Evolutionary conservation across 1,140 invertebrate species (phyloP), one percentile per base, ranked within the genome.

Genomic region (Drosophila busckii): DNA sequence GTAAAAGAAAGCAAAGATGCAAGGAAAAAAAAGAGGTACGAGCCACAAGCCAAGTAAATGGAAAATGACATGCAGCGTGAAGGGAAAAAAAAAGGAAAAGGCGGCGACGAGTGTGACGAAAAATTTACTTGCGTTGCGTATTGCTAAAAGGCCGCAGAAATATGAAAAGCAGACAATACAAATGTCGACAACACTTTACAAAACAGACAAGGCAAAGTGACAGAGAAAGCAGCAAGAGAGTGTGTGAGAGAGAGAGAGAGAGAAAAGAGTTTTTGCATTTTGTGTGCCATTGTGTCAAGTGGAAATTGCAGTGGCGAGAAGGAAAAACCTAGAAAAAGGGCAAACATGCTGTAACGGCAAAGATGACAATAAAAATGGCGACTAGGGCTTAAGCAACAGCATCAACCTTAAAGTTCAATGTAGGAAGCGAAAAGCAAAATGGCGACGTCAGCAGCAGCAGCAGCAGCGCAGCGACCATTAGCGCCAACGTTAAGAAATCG

Each of bases 271-370:
- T 66, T 66, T 66, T n/a, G 63, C 63, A 66, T 66, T 66, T 66
- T 66, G 63, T 66, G 63, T 66, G 63, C 63, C 61, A 66, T 66
- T 66, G 63, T 66, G 63, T 66, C 63, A 66, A 66, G 63, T 66
- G 63, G 61, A 66, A 66, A 66, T 66, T 66, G 63, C 61, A 58
- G 13, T 31, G 28, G 28, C 12, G 10, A 40, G 29, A 35, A 40
- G 32, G 5, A 15, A 64, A 50, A 40, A 46, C 25, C 31, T 22
- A 45, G 25, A 40, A 48, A 65, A 65, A 64, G 40, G 62, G 59
- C 62, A 65, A 65, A 55, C 41, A 65, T 46, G n/a, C 4, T n/a
- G 4, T 25, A 25, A 23, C 60, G 62, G 44, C 38, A 66, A 66
- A 44, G 45, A 66, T 66, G 61, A 66, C 63, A 66, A 65, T 65